Conservation (phyloP, 2,888 invertebrate species). For the Aphodius sticticus region DNA sequence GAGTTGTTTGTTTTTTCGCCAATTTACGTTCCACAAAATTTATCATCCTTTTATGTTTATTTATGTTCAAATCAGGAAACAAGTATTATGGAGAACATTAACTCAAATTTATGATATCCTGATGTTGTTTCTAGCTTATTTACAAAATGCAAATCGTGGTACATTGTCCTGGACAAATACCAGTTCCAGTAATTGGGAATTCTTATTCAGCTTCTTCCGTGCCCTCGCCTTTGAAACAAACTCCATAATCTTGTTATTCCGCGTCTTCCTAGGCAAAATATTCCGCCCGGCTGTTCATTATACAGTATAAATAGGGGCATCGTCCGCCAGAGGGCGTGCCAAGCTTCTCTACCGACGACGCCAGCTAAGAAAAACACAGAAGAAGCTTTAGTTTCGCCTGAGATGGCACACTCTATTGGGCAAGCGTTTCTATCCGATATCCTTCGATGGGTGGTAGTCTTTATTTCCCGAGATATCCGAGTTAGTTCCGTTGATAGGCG, state of each 20-base stretch:
- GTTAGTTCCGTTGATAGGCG: neutral
- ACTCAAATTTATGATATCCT: neutral
- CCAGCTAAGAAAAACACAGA: neutral
- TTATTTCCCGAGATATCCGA: neutral
- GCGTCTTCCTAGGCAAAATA: neutral
- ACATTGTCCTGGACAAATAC: neutral
- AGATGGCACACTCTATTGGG: neutral
- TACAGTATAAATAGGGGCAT: constrained; percentile 4
- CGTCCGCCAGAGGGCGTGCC: neutral
- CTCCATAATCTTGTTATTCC: constrained; percentile 4
- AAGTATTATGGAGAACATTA: too few species aligned
- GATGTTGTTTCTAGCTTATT: neutral
- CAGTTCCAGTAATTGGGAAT: neutral
- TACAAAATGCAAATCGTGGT: neutral
- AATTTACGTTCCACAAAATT: too few species aligned
- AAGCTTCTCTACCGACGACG: neutral
- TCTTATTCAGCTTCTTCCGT: neutral
- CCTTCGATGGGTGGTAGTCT: neutral
- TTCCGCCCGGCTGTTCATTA: neutral
- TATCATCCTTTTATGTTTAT: too few species aligned
- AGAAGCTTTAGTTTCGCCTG: neutral
- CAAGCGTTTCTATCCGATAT: neutral
- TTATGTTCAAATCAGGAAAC: too few species aligned
- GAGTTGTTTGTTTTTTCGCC: too few species aligned
- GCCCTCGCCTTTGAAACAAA: neutral